These are phyloP conservation scores for Xestia ashworthii DNA, from an alignment of 2,888 invertebrate species.

Conservation along the genomic window DNA sequence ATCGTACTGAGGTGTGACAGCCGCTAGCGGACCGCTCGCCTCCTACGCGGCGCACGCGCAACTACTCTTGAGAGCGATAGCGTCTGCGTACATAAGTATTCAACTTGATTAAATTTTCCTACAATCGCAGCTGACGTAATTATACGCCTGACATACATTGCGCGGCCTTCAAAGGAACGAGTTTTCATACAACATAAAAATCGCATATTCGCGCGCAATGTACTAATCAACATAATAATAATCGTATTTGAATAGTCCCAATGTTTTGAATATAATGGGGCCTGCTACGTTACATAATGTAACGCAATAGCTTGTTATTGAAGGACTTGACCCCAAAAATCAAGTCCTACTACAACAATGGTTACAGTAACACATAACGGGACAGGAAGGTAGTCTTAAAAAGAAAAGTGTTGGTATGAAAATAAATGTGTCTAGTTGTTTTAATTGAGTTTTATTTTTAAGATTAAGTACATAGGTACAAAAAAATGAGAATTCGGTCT, in stretches of 20 bases:
- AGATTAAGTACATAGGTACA: too few species aligned
- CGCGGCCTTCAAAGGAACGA: background rate
- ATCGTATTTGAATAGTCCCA: constrained; percentile 11
- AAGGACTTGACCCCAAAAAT: constrained; percentile 52
- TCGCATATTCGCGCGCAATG: constrained; percentile 31
- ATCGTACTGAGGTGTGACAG: constrained; percentile 70
- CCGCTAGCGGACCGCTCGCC: constrained; percentile 65
- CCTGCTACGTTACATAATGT: constrained; percentile 54
- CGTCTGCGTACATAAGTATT: constrained; percentile 52
- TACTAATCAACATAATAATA: constrained; percentile 14
- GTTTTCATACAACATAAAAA: background rate
- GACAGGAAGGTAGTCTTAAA: background rate
- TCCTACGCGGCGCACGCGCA: constrained; percentile 85
- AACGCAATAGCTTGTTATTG: constrained; percentile 46
- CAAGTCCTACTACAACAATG: constrained; percentile 10
- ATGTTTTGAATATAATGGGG: constrained; percentile 35
- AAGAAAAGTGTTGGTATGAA: background rate
- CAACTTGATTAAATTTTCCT: constrained; percentile 47
- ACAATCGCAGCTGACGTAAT: constrained; percentile 10
- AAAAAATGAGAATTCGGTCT: background rate
- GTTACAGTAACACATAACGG: background rate
- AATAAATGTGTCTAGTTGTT: background rate
- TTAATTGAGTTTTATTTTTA: too few species aligned
- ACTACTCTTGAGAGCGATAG: constrained; percentile 73
- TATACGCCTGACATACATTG: constrained; percentile 47